A percentile compares a stretch with the other conserved stretches of the same genome.
These are phyloP conservation scores for Helogale parvula DNA, from an alignment of 2,113 vertebrate species.

Conservation along the genomic window DNA sequence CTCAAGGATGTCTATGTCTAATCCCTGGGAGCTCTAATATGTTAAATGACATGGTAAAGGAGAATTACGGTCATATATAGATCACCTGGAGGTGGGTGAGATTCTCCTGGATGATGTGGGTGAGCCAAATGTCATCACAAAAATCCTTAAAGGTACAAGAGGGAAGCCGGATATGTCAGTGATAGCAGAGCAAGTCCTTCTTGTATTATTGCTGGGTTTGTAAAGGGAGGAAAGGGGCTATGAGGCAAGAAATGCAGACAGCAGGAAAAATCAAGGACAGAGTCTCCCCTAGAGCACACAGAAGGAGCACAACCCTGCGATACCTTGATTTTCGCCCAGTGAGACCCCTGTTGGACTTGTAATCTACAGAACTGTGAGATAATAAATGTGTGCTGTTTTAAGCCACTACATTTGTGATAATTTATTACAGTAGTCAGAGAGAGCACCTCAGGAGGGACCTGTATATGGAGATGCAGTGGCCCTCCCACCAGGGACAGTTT, in stretches of 20 bases:
- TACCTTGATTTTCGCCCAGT: background rate
- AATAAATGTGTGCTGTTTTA: background rate
- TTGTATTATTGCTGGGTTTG: background rate
- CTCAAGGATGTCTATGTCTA: background rate
- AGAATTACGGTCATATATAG: background rate
- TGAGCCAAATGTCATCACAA: background rate
- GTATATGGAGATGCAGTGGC: background rate
- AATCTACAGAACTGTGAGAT: background rate
- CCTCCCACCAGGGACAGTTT: background rate
- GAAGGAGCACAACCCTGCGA: background rate
- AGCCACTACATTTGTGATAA: background rate
- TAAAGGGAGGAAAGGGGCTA: background rate
- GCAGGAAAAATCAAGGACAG: background rate
- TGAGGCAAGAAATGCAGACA: background rate
- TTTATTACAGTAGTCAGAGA: background rate
- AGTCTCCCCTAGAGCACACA: too few relatives aligned
- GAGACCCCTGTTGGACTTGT: background rate
- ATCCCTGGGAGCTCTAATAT: background rate
- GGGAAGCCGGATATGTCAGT: background rate
- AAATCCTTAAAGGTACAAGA: background rate
- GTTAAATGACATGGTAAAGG: background rate
- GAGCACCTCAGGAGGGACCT: background rate
- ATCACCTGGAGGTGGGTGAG: background rate
- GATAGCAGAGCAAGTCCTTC: background rate
- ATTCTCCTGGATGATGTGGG: background rate